Percentiles rank a stretch among this genome's conserved stretches.
These are phyloP conservation scores for Brachionus rotundiformis DNA, from an alignment of 1,140 invertebrate species.

Conservation along the genomic window DNA sequence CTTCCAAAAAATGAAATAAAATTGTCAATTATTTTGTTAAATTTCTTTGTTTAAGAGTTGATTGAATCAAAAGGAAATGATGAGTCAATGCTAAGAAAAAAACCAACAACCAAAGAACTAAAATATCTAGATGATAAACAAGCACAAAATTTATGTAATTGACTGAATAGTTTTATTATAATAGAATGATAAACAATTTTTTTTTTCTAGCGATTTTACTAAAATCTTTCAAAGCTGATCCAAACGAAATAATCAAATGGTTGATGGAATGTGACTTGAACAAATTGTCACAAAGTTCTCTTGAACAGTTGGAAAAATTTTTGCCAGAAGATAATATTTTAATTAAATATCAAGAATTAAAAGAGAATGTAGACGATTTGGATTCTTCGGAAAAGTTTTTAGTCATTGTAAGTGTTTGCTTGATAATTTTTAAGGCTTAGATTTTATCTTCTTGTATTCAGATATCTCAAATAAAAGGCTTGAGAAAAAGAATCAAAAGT, in stretches of 20 bases:
- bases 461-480: constrained; percentile 79
- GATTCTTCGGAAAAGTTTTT: constrained; percentile 92
- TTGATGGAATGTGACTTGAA: constrained; percentile 82
- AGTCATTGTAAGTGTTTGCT: constrained; percentile 74
- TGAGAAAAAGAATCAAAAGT: constrained; percentile 81
- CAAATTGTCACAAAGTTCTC: constrained; percentile 76
- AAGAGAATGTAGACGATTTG: constrained; percentile 77
- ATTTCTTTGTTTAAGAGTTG: constrained; percentile 54
- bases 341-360: constrained; percentile 76
- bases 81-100: constrained; percentile 66
- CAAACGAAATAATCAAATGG: constrained; percentile 79
- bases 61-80: constrained; percentile 57
- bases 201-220: constrained; percentile 64
- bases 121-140: constrained; percentile 87
- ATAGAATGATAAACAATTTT: neutral
- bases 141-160: constrained; percentile 82
- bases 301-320: constrained; percentile 79
- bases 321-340: constrained; percentile 85
- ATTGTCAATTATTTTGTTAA: no score
- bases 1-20: no score
- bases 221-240: constrained; percentile 82
- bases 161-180: neutral
- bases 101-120: constrained; percentile 84
- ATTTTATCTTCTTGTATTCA: constrained; percentile 56
- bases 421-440: neutral